Percentiles rank a stretch among this genome's conserved stretches.
phyloP scores from a whole-genome alignment of 92 coral and sea anemone genomes.

The Zoanthus sociatus region DNA sequence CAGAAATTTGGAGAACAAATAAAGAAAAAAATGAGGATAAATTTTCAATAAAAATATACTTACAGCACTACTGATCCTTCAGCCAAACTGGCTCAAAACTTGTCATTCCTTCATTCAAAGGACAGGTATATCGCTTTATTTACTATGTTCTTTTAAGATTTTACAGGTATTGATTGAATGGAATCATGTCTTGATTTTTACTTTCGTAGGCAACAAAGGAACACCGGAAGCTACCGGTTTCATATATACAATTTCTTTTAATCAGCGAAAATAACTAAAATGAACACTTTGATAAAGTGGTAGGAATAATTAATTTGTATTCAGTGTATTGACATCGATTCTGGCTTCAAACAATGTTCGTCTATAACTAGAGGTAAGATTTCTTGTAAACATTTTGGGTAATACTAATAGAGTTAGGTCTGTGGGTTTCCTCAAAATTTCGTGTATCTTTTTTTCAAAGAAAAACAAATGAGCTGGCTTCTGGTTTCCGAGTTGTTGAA shows the following conservation, averaged over 20 bases:
- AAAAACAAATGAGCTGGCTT: too few relatives aligned
- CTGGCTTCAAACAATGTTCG: background rate
- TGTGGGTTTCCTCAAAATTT: background rate
- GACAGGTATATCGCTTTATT: background rate
- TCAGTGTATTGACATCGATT: too few relatives aligned
- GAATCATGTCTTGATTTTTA: slow-evolving; percentile 22
- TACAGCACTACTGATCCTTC: too few relatives aligned
- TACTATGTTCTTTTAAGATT: background rate
- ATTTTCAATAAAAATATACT: too few relatives aligned
- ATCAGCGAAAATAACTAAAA: background rate
- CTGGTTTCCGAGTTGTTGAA: too few relatives aligned
- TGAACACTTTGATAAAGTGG: background rate
- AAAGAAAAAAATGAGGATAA: too few relatives aligned
- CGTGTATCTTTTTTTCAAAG: too few relatives aligned
- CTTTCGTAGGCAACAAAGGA: slow-evolving; percentile 12
- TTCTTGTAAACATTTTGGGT: background rate
- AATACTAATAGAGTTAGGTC: background rate
- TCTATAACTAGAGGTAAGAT: background rate
- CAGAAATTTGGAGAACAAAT: too few relatives aligned
- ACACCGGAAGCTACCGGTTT: slow-evolving; percentile 41
- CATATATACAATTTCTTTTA: background rate
- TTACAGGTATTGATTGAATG: slow-evolving; percentile 9
- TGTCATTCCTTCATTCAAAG: too few relatives aligned
- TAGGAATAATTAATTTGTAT: background rate
- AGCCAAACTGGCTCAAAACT: too few relatives aligned